Conservation (phyloP, 2,888 invertebrate species). For the Drosophila eohydei region DNA sequence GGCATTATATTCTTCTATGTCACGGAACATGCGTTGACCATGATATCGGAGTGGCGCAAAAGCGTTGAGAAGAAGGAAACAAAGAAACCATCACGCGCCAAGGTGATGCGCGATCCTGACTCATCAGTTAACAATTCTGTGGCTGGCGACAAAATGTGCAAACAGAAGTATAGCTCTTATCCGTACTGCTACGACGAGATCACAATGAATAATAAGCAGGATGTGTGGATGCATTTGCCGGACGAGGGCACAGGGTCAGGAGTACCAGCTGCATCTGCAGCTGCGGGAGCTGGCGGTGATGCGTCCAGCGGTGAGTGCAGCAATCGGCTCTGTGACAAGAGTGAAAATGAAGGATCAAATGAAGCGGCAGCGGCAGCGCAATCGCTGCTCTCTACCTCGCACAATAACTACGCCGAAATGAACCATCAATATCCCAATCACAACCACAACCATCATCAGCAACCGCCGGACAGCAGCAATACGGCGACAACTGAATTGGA, state of each 20-base stretch:
- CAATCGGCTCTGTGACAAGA: conserved; percentile 57
- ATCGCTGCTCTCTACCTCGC: conserved; percentile 82
- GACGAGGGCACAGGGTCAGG: conserved; percentile 46
- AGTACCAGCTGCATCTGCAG: conserved; percentile 11
- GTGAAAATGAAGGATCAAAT: conserved; percentile 60
- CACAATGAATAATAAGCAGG: conserved; percentile 89
- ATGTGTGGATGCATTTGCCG: conserved; percentile 85
- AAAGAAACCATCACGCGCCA: conserved; percentile 87
- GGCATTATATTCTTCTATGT: conserved; percentile 96
- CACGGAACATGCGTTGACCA: conserved; percentile 92
- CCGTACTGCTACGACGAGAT: conserved; percentile 95
- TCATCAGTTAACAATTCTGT: conserved; percentile 83
- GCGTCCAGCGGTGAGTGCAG: conserved; percentile 52
- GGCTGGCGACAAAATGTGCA: conserved; percentile 89
- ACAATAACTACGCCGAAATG: conserved; percentile 83
- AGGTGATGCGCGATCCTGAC: conserved; percentile 89
- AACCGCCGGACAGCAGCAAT: conserved; percentile 76
- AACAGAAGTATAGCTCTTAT: conserved; percentile 95
- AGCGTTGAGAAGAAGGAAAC: conserved; percentile 88
- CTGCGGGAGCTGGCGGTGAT: conserved; percentile 67
- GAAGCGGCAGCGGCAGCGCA: conserved; percentile 79
- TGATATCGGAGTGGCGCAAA: conserved; percentile 93
- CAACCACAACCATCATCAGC: conserved; percentile 67
- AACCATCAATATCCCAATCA: conserved; percentile 75
- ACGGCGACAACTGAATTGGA: conserved; percentile 83